Conservation (phyloP, 2,888 invertebrate species). For the Drosophila multiciliata region DNA sequence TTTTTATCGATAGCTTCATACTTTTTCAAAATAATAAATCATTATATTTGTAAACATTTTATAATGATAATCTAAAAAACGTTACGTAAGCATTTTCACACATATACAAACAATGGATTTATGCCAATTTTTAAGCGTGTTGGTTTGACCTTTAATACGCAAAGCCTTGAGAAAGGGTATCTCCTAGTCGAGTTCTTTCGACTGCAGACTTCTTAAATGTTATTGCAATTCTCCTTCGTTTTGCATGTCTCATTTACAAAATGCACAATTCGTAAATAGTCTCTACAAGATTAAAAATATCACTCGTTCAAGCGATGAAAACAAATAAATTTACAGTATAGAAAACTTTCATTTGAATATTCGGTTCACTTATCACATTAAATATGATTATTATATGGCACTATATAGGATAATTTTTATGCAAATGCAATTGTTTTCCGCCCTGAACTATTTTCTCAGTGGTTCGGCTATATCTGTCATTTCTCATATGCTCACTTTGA, state of each 20-base stretch:
- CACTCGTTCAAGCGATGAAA: neutral
- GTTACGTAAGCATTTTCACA: neutral
- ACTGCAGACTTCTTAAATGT: neutral
- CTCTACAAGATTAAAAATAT: neutral
- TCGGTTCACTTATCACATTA: neutral
- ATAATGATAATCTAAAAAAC: neutral
- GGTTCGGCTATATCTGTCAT: conserved; percentile 5
- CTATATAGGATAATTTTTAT: neutral
- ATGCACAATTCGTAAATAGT: neutral
- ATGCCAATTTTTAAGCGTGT: neutral
- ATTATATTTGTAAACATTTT: neutral
- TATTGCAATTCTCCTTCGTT: neutral
- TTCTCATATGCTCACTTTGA: conserved; percentile 28
- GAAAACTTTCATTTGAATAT: neutral
- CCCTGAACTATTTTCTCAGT: neutral
- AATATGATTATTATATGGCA: neutral
- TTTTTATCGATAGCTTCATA: neutral
- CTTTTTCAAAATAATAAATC: neutral
- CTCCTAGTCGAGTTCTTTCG: neutral
- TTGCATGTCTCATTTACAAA: neutral
- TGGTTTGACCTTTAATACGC: neutral
- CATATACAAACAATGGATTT: neutral
- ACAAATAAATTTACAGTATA: neutral
- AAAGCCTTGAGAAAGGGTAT: neutral
- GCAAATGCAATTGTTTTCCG: conserved; percentile 1